These are phyloP conservation scores for Rhagoletis pomonella DNA, from an alignment of 1,140 invertebrate genomes.

Conservation along the genomic window DNA sequence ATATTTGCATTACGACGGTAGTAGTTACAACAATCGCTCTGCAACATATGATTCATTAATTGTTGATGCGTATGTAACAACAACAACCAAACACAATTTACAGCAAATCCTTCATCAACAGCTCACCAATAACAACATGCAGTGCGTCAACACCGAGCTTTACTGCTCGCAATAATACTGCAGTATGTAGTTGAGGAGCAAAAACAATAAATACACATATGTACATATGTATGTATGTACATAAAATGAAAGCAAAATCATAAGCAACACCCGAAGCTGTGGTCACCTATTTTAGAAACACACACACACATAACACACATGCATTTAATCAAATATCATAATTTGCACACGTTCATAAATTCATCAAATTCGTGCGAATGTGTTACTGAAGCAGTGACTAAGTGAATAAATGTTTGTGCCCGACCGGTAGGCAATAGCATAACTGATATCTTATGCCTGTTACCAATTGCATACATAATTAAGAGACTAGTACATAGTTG, in stretches of 20 bases:
- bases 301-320: neutral
- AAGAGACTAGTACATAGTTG: neutral
- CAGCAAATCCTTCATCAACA: neutral
- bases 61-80: neutral
- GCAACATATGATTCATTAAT: no score
- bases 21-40: no score
- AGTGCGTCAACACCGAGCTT: no score
- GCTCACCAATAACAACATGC: no score
- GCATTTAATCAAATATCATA: conserved; percentile 32
- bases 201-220: neutral
- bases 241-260: neutral
- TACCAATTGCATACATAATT: neutral
- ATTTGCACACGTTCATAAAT: conserved; percentile 34
- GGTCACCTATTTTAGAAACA: neutral
- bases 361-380: neutral
- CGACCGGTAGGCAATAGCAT: neutral
- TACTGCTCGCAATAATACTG: no score
- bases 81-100: neutral
- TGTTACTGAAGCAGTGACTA: neutral
- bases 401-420: conserved; percentile 28
- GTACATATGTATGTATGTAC: no score
- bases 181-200: neutral
- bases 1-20: no score
- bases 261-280: neutral
- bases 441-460: neutral